Percentiles rank a stretch among this genome's conserved stretches.
phyloP scores from a whole-genome alignment of 2,113 vertebrate genomes.

The Pardalotus punctatus region DNA sequence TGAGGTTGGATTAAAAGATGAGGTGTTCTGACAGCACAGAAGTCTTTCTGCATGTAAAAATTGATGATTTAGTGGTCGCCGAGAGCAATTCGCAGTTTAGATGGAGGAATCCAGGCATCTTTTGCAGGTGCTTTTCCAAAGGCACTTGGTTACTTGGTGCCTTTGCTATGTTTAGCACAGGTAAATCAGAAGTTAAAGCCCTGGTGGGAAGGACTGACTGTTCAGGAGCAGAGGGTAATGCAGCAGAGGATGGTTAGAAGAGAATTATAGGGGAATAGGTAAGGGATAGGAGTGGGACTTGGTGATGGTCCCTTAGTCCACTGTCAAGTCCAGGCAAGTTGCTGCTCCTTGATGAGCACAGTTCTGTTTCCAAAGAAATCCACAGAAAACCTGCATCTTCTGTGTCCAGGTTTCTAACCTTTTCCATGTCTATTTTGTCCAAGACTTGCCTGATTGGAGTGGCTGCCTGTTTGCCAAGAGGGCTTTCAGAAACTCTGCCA shows the following conservation, averaged over 20 bases:
- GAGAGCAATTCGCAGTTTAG: not conserved
- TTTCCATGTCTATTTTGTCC: not conserved
- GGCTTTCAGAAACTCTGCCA: not conserved
- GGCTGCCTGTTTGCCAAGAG: not conserved
- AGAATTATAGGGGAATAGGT: not conserved
- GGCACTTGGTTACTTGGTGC: not conserved
- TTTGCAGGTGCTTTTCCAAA: not conserved
- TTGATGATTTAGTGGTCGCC: not conserved
- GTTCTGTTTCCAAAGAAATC: not conserved
- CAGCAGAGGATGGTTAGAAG: not conserved
- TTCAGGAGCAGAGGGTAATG: not conserved
- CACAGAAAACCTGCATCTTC: not conserved
- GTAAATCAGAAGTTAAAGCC: not conserved
- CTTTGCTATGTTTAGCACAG: accelerated
- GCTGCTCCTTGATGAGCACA: not conserved
- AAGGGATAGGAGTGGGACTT: not conserved
- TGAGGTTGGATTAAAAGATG: not conserved
- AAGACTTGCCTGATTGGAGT: not conserved
- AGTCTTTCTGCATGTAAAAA: not conserved
- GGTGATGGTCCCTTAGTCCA: not conserved
- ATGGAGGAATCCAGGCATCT: not conserved
- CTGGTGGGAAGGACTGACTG: not conserved
- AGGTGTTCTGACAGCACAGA: not conserved
- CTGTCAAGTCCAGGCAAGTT: not conserved
- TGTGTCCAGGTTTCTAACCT: not conserved